Evolutionary conservation across 2,888 invertebrate species (phyloP).

Genomic region (Autographa gamma): DNA sequence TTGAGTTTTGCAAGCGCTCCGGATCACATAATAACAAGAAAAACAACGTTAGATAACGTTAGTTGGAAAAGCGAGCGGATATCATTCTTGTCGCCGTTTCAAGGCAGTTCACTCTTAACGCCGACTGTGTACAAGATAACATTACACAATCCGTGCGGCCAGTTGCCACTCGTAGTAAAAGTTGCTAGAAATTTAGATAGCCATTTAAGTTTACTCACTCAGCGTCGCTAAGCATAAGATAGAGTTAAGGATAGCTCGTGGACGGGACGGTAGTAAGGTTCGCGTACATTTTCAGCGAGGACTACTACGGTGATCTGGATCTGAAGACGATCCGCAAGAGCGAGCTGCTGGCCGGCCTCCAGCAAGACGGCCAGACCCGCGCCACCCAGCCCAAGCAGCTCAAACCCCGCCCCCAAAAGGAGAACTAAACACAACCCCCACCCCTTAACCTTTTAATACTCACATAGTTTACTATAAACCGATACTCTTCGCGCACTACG

Average conservation of each 20-base stretch:
- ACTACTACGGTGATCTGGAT: slow-evolving; percentile 98
- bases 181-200: slow-evolving; percentile 79
- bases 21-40: slow-evolving; percentile 64
- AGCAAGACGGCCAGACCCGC: slow-evolving; percentile 88
- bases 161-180: slow-evolving; percentile 77
- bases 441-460: slow-evolving; percentile 82
- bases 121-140: slow-evolving; percentile 75
- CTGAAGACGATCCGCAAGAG: slow-evolving; percentile 98
- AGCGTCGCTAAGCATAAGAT: slow-evolving; percentile 59
- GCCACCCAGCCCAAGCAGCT: slow-evolving; percentile 82
- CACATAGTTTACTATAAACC: slow-evolving; percentile 75
- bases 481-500: slow-evolving; percentile 73
- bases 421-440: slow-evolving; percentile 78
- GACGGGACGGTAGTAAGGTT: slow-evolving; percentile 84
- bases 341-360: slow-evolving; percentile 95
- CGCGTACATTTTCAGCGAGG: slow-evolving; percentile 94
- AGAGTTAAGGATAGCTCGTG: slow-evolving; percentile 71
- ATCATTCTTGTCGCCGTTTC: slow-evolving; percentile 80
- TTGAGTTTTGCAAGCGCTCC: slow-evolving; percentile 66
- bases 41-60: slow-evolving; percentile 75
- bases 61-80: slow-evolving; percentile 81
- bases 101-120: slow-evolving; percentile 83
- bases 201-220: slow-evolving; percentile 65
- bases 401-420: slow-evolving; percentile 89
- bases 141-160: slow-evolving; percentile 83